Evolutionary conservation across 2,888 invertebrate species (phyloP).

Genomic region (Andricus quercusramuli): DNA sequence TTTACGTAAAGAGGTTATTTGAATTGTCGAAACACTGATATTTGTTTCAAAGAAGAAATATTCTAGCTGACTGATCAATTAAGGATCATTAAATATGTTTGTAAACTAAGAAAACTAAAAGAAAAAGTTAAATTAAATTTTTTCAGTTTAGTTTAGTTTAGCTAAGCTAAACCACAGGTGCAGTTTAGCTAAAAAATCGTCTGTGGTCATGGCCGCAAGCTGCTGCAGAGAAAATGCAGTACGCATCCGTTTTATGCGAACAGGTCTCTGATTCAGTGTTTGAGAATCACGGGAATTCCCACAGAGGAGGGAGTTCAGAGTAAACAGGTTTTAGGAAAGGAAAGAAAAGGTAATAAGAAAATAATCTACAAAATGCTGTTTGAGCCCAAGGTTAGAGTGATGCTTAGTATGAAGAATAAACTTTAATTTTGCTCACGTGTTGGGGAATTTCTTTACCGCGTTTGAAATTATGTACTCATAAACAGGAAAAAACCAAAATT

Average conservation of each 20-base stretch:
- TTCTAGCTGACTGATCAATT: too few relatives aligned
- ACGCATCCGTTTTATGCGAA: constrained; percentile 7
- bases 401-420: background rate
- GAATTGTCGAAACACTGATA: too few relatives aligned
- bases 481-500: background rate
- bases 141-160: too few relatives aligned
- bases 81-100: too few relatives aligned
- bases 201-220: background rate
- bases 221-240: constrained; percentile 14
- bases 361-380: constrained; percentile 1
- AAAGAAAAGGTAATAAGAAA: background rate
- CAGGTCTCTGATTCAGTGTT: constrained; percentile 5
- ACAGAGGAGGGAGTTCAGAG: background rate
- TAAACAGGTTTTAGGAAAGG: constrained; percentile 1
- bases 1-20: too few relatives aligned
- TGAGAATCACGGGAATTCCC: background rate
- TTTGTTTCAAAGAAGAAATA: too few relatives aligned
- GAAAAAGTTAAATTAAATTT: too few relatives aligned
- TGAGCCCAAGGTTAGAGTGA: background rate
- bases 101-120: too few relatives aligned
- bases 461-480: background rate
- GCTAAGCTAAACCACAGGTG: background rate
- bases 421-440: background rate
- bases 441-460: background rate
- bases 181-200: background rate